phyloP scores from a whole-genome alignment of 2,888 invertebrate genomes.

The Seladonia tumulorum region DNA sequence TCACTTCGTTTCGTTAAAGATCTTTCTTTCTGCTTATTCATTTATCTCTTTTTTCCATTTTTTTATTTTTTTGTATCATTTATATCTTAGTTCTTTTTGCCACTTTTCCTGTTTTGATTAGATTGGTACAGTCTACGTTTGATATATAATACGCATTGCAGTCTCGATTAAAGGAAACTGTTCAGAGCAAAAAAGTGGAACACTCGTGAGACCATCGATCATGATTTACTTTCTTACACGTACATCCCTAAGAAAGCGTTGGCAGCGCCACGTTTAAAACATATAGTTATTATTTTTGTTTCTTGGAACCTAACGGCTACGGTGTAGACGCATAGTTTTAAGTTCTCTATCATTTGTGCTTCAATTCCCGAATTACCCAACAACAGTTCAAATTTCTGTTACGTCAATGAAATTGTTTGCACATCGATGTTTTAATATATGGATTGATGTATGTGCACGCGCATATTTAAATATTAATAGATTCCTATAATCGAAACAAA shows the following conservation, averaged over 20 bases:
- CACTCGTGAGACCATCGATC: slow-evolving; percentile 78
- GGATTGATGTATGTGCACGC: slow-evolving; percentile 23
- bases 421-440: slow-evolving; percentile 55
- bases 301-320: slow-evolving; percentile 45
- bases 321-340: slow-evolving; percentile 37
- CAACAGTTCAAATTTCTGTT: slow-evolving; percentile 18
- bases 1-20: slow-evolving; percentile 73
- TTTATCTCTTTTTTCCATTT: slow-evolving; percentile 56
- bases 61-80: slow-evolving; percentile 77
- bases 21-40: slow-evolving; percentile 67
- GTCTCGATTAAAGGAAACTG: slow-evolving; percentile 79
- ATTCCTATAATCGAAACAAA: slow-evolving; percentile 1
- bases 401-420: slow-evolving; percentile 27
- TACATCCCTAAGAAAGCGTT: slow-evolving; percentile 47
- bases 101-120: slow-evolving; percentile 81
- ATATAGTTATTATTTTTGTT: background rate
- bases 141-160: slow-evolving; percentile 81
- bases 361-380: slow-evolving; percentile 32
- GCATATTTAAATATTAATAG: background rate
- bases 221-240: slow-evolving; percentile 55
- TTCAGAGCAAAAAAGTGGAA: slow-evolving; percentile 80
- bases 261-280: slow-evolving; percentile 42
- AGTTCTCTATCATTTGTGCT: slow-evolving; percentile 40
- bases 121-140: slow-evolving; percentile 84
- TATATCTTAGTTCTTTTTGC: slow-evolving; percentile 45